Evolutionary conservation across 2,113 vertebrate species (phyloP).

Genomic region (Furnarius figulus): DNA sequence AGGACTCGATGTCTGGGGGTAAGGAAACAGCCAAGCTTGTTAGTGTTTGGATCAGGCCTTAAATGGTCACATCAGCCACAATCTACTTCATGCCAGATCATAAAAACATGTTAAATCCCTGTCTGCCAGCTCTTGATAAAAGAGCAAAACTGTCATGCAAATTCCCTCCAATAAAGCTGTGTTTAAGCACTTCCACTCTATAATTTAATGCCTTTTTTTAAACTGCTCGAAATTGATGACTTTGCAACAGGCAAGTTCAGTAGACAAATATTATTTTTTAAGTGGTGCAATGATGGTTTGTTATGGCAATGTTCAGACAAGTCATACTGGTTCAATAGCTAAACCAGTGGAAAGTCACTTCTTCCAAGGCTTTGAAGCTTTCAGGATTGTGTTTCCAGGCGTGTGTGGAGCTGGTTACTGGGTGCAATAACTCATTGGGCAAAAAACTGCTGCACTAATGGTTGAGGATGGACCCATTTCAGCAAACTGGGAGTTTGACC

Average conservation of each 20-base stretch:
- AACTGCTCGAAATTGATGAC: not conserved
- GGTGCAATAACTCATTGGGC: not conserved
- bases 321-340: not conserved
- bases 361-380: not conserved
- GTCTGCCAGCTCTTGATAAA: not conserved
- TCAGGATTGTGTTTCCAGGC: not conserved
- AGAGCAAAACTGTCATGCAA: not conserved
- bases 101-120: not conserved
- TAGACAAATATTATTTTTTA: constrained; percentile 39
- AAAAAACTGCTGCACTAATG: not conserved
- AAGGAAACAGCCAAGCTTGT: not conserved
- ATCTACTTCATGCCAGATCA: not conserved
- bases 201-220: not conserved
- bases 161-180: not conserved
- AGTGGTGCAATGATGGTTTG: constrained; percentile 19
- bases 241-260: not conserved
- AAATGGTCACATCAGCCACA: not conserved
- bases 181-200: not conserved
- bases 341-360: not conserved
- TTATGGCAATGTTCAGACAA: not conserved
- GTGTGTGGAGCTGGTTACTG: not conserved
- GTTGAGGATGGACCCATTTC: too few species aligned
- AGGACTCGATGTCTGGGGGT: not conserved
- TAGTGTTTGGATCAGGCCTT: not conserved
- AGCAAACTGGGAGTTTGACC: not conserved